These are phyloP conservation scores for Ophioninae sp. DNA, from an alignment of 2,888 invertebrate species.

Conservation along the genomic window DNA sequence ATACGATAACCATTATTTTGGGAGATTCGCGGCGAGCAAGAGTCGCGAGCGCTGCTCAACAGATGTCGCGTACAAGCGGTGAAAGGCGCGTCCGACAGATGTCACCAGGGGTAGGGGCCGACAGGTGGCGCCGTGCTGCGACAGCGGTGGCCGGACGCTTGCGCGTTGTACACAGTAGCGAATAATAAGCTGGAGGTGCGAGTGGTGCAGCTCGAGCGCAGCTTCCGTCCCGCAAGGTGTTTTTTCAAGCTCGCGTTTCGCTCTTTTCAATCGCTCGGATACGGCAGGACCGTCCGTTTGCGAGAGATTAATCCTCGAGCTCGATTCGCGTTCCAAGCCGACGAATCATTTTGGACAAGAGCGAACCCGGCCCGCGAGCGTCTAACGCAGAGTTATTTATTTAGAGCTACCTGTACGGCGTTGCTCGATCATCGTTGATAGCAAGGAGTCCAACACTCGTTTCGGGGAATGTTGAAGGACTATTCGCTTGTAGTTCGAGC, in stretches of 20 bases:
- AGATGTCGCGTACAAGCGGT: not conserved
- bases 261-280: not conserved
- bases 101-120: not conserved
- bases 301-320: not conserved
- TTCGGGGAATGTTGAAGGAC: conserved; percentile 82
- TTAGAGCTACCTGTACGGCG: not conserved
- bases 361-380: not conserved
- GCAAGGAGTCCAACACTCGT: conserved; percentile 1
- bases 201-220: conserved; percentile 55
- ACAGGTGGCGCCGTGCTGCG: not conserved
- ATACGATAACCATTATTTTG: not conserved
- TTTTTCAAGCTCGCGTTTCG: conserved; percentile 61
- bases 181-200: not conserved
- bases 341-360: not conserved
- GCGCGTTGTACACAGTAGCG: not conserved
- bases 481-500: conserved; percentile 84
- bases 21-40: not conserved
- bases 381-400: too few species aligned
- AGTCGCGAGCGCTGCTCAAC: not conserved
- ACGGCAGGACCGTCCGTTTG: not conserved
- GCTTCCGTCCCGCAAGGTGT: conserved; percentile 67
- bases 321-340: not conserved
- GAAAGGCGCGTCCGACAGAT: not conserved
- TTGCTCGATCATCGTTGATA: not conserved
- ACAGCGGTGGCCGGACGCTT: not conserved